Evolutionary conservation across 2,888 invertebrate genomes (phyloP).

Genomic region (Coecobrya sp.): DNA sequence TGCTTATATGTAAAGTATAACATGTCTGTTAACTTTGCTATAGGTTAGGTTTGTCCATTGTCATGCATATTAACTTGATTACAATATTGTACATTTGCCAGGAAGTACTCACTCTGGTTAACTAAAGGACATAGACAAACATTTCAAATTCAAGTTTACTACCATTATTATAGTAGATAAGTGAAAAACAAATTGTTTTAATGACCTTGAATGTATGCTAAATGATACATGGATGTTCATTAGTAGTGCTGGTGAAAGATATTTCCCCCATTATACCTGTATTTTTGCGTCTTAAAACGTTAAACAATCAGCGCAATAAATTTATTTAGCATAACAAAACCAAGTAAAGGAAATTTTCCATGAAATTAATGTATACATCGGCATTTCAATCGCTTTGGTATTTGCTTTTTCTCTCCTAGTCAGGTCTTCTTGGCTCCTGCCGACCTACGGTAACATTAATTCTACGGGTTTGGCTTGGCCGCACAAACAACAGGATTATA

Average conservation of each 20-base stretch:
- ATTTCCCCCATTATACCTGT: not conserved
- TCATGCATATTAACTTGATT: not conserved
- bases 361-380: constrained; percentile 5
- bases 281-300: not conserved
- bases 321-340: not conserved
- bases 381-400: too few species aligned
- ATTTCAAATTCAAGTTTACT: not conserved
- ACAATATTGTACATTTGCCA: constrained; percentile 2
- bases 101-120: not conserved
- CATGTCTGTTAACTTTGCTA: not conserved
- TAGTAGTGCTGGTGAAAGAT: not conserved
- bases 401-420: not conserved
- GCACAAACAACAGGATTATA: too few species aligned
- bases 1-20: too few species aligned
- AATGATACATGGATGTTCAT: not conserved
- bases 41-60: not conserved
- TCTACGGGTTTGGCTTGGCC: too few species aligned
- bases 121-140: not conserved
- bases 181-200: constrained; percentile 28
- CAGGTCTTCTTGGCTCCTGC: not conserved
- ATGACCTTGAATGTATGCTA: constrained; percentile 23
- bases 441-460: not conserved
- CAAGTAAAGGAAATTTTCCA: constrained; percentile 21
- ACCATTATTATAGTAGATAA: not conserved
- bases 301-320: not conserved